These are phyloP conservation scores for Cremastinae sp. DNA, from an alignment of 2,888 invertebrate genomes.

Conservation along the genomic window DNA sequence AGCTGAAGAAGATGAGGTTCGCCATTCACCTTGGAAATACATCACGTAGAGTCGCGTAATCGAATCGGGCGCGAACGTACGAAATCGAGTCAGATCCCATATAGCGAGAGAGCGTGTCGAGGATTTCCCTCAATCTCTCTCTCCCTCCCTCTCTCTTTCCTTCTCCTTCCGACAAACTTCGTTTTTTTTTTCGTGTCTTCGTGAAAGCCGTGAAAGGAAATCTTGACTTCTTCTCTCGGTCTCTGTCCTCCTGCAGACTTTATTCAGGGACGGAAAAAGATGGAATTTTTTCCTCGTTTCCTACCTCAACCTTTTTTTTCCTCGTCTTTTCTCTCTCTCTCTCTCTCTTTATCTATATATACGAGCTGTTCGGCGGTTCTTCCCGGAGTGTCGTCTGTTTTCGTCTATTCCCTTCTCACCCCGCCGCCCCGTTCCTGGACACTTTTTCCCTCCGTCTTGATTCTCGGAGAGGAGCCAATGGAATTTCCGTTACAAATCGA, in stretches of 20 bases:
- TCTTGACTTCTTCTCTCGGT: slow-evolving; percentile 29
- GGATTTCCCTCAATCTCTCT: slow-evolving; percentile 18
- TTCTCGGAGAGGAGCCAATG: slow-evolving; percentile 63
- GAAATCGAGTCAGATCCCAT: slow-evolving; percentile 63
- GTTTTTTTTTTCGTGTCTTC: slow-evolving; percentile 19
- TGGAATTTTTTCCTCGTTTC: slow-evolving; percentile 47
- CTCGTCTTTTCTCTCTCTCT: slow-evolving; percentile 11
- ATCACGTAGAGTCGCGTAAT: slow-evolving; percentile 64
- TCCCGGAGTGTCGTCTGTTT: not conserved
- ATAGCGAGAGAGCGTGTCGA: slow-evolving; percentile 45
- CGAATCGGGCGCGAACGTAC: slow-evolving; percentile 64
- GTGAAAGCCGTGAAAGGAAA: slow-evolving; percentile 25
- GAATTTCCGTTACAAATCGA: slow-evolving; percentile 74
- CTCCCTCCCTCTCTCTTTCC: not conserved
- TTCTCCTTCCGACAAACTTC: slow-evolving; percentile 5
- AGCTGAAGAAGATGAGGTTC: slow-evolving; percentile 33
- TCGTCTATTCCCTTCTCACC: slow-evolving; percentile 21
- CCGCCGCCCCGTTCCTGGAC: no score
- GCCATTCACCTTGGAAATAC: slow-evolving; percentile 59
- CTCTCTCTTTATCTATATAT: not conserved
- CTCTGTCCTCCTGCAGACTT: slow-evolving; percentile 51
- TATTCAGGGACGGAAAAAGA: slow-evolving; percentile 49
- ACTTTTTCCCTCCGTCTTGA: not conserved
- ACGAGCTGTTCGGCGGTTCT: not conserved
- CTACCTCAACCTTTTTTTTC: slow-evolving; percentile 33